These are phyloP conservation scores for Druon quercuslanigerum DNA, from an alignment of 1,140 invertebrate genomes.

Conservation along the genomic window DNA sequence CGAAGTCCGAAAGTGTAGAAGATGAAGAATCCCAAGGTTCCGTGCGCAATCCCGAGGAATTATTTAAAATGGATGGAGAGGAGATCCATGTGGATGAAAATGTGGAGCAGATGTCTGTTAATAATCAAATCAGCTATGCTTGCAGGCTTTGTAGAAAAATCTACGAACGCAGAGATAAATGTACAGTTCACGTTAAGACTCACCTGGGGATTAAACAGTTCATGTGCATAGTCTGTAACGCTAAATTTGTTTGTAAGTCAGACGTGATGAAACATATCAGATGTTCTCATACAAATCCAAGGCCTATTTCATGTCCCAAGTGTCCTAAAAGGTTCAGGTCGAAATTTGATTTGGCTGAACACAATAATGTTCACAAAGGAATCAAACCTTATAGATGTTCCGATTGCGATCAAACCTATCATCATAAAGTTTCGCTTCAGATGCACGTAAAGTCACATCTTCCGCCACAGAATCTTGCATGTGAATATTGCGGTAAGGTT, in stretches of 20 bases:
- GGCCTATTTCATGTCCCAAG: conserved; percentile 71
- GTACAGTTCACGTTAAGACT: conserved; percentile 81
- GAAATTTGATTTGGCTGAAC: conserved; percentile 72
- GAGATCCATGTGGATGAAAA: conserved; percentile 73
- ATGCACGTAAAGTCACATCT: conserved; percentile 73
- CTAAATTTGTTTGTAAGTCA: conserved; percentile 73
- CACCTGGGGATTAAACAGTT: conserved; percentile 83
- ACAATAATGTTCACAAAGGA: conserved; percentile 73
- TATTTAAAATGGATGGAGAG: conserved; percentile 71
- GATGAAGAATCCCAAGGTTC: conserved; percentile 62
- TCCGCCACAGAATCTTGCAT: conserved; percentile 72
- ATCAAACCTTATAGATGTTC: conserved; percentile 70
- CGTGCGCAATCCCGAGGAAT: conserved; percentile 67
- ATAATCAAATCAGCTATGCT: conserved; percentile 66
- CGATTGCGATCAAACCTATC: conserved; percentile 71
- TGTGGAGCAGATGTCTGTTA: conserved; percentile 62
- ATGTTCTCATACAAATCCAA: conserved; percentile 73
- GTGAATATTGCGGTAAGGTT: conserved; percentile 73
- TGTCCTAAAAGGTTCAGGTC: conserved; percentile 74
- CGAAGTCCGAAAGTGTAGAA: conserved; percentile 54
- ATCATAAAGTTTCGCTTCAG: conserved; percentile 73
- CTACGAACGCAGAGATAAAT: conserved; percentile 72
- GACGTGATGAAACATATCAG: conserved; percentile 75
- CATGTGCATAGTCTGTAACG: conserved; percentile 80
- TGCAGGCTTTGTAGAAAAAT: conserved; percentile 70